Conservation (phyloP, 2,888 invertebrate genomes). For the Argynnis bischoffii region DNA sequence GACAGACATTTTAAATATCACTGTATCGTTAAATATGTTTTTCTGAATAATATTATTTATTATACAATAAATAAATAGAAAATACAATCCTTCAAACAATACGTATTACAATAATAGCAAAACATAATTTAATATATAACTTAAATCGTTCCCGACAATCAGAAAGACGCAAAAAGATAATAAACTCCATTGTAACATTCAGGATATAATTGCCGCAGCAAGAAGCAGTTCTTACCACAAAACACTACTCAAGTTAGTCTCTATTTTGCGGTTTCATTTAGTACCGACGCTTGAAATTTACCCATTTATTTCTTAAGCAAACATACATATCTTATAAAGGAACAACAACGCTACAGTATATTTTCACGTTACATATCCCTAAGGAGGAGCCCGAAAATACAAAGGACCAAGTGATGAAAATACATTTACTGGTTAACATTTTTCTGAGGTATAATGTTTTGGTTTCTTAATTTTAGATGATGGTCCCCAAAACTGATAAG, state of each 20-base stretch:
- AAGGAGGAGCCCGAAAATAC: background rate
- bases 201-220: slow-evolving; percentile 36
- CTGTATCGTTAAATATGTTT: too few species aligned
- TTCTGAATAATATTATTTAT: too few species aligned
- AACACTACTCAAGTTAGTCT: slow-evolving; percentile 41
- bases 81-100: too few species aligned
- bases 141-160: background rate
- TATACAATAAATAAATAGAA: too few species aligned
- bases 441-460: too few species aligned
- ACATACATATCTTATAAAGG: background rate
- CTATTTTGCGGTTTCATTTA: slow-evolving; percentile 42
- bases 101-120: background rate
- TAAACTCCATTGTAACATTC: slow-evolving; percentile 37
- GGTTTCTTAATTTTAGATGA: too few species aligned
- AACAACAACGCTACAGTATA: too few species aligned
- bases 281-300: slow-evolving; percentile 35
- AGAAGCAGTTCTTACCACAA: slow-evolving; percentile 40
- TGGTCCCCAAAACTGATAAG: too few species aligned
- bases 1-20: background rate
- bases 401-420: too few species aligned
- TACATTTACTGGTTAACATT: too few species aligned
- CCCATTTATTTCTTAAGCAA: background rate
- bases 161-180: slow-evolving; percentile 39
- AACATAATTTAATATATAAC: background rate
- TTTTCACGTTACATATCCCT: background rate